phyloP scores from a whole-genome alignment of 2,888 invertebrate genomes.

The Netelia melanura region DNA sequence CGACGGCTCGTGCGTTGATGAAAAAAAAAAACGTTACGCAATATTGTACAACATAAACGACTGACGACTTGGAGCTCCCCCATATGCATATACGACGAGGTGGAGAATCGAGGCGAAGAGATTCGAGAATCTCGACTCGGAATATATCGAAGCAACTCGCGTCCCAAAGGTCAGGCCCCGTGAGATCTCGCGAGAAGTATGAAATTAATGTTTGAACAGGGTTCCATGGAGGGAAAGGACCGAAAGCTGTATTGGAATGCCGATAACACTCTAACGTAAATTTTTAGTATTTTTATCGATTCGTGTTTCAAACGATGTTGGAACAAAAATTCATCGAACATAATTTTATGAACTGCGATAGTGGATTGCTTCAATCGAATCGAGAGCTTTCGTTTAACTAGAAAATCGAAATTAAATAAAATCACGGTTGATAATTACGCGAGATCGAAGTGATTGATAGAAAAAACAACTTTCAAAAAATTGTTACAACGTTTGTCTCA shows the following conservation, averaged over 20 bases:
- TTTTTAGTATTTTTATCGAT: too few relatives aligned
- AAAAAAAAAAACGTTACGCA: constrained; percentile 33
- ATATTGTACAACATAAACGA: neutral
- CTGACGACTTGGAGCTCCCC: constrained; percentile 7
- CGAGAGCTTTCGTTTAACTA: neutral
- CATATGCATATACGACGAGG: neutral
- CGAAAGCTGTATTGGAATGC: too few relatives aligned
- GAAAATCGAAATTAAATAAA: neutral
- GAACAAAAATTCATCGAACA: too few relatives aligned
- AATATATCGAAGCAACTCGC: neutral
- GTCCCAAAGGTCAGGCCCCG: neutral
- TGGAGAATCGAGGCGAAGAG: neutral
- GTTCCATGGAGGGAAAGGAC: too few relatives aligned
- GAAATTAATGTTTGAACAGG: neutral
- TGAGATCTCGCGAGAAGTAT: neutral
- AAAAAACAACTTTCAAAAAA: neutral
- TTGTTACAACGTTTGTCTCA: neutral
- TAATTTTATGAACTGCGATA: too few relatives aligned
- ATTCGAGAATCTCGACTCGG: neutral
- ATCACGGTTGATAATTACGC: too few relatives aligned
- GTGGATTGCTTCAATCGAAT: too few relatives aligned
- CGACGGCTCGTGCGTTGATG: neutral
- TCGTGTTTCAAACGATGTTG: too few relatives aligned
- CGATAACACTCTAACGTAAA: too few relatives aligned
- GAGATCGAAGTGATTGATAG: neutral